Percentiles rank a stretch among this genome's conserved stretches.
phyloP scores from a whole-genome alignment of 2,797 vertebrate genomes.

The Bryconaethiops microstoma region DNA sequence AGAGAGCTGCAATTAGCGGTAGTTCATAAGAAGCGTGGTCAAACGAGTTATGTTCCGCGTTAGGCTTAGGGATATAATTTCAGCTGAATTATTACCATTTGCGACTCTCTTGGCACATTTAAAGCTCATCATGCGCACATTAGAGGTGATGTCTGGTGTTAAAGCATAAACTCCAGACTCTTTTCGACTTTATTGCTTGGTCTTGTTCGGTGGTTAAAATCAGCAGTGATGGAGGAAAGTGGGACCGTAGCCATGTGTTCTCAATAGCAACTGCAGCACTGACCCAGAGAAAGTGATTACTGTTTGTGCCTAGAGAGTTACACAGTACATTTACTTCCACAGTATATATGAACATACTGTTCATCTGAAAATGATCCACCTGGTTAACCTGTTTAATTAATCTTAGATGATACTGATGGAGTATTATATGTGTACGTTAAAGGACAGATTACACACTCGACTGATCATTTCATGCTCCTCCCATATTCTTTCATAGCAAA shows the following conservation, averaged over 20 bases:
- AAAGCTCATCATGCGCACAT: constrained; percentile 59
- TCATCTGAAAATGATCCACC: too few relatives aligned
- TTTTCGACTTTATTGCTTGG: constrained; percentile 57
- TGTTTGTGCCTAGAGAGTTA: not conserved
- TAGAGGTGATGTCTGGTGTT: constrained; percentile 57
- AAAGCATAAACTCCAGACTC: constrained; percentile 30
- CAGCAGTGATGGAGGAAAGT: constrained; percentile 30
- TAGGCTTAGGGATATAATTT: constrained; percentile 68
- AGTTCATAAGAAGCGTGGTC: constrained; percentile 65
- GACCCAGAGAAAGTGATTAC: not conserved
- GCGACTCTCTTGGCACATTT: constrained; percentile 61
- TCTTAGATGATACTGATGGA: too few relatives aligned
- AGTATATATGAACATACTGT: too few relatives aligned
- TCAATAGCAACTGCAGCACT: constrained; percentile 6
- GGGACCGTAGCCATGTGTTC: constrained; percentile 7
- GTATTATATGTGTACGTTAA: too few relatives aligned
- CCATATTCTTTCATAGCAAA: too few relatives aligned
- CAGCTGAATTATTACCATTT: constrained; percentile 67
- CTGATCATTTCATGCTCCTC: too few relatives aligned
- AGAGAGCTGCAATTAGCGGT: constrained; percentile 61
- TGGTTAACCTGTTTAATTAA: too few relatives aligned
- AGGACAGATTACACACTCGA: too few relatives aligned
- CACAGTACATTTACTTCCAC: not conserved
- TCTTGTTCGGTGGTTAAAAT: constrained; percentile 50
- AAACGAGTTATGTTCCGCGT: constrained; percentile 61